Percentiles rank a stretch among this genome's conserved stretches.
These are phyloP conservation scores for Parelbella ahira DNA, from an alignment of 2,888 invertebrate species.

Conservation along the genomic window DNA sequence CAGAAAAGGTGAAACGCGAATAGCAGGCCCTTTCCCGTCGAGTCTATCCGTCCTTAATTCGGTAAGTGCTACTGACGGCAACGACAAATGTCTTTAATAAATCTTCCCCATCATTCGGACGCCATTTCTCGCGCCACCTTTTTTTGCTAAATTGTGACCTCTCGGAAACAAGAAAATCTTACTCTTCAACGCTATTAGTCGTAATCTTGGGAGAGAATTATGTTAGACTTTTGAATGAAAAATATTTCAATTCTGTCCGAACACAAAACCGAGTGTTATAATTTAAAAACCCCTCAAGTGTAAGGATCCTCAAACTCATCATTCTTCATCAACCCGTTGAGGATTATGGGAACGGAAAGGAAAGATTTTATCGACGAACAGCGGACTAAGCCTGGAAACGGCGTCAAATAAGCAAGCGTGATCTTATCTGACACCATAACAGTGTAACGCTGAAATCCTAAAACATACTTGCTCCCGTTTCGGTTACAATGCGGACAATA, in stretches of 20 bases:
- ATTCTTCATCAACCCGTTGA: background rate
- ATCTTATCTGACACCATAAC: no score
- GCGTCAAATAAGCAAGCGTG: background rate
- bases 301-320: background rate
- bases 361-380: background rate
- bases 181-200: slow-evolving; percentile 9
- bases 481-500: slow-evolving; percentile 20
- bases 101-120: slow-evolving; percentile 36
- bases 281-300: no score
- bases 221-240: background rate
- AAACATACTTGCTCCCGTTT: no score
- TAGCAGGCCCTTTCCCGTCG: slow-evolving; percentile 29
- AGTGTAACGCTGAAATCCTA: no score
- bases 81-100: slow-evolving; percentile 37
- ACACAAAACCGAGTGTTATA: no score
- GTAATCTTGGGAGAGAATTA: slow-evolving; percentile 9
- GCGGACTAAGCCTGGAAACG: background rate
- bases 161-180: slow-evolving; percentile 26
- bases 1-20: slow-evolving; percentile 32
- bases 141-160: slow-evolving; percentile 32
- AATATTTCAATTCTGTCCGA: no score
- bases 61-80: slow-evolving; percentile 33
- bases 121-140: slow-evolving; percentile 29
- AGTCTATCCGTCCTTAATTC: slow-evolving; percentile 32
- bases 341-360: background rate